Base-by-base conservation (phyloP, 1,140 invertebrate species). In the Zaprionus capensis region DNA sequence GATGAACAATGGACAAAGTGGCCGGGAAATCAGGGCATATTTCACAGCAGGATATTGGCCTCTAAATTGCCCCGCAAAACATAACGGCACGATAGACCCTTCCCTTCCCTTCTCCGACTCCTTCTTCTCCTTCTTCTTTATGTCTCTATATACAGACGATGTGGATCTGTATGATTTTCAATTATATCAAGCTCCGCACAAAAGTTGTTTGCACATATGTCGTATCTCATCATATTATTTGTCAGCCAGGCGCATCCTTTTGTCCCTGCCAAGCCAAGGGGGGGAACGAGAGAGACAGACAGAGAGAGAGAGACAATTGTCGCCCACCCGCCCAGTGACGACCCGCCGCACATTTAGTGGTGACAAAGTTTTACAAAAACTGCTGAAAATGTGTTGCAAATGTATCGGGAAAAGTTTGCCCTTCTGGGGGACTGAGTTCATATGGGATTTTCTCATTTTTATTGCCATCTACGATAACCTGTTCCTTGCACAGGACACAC, bases 161-260 rank as follows among this genome's bases (percentile, higher is more conserved):
- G 7, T 46, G 15, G 41, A 61, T 51, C 3, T 69, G 49, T 68
- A 92, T 82, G 77, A 84, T 82, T 92, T 91, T 92, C 91, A 92
- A 88, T 91, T 92, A 92, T 92, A 73, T 80, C 71, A 80, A 86
- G 86, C 82, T 87, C 71, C 81, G 78, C 86, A 82, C 69, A 71
- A 90, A 90, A 91, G 75, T 85, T 92, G 91, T 92, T 92, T 92
- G 87, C 91, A 92, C 91, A 92, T 92, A 92, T 92, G 91, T 92
- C 91, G 91, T 90, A 91, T 92, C 91, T 92, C 91, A 92, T 92
- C 91, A 90, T 86, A 92, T 91, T 86, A 92, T 92, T 92, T 91
- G 84, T 91, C 90, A 87, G 68, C 56, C 53, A 22, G 80, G 71
- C 86, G 71, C 80, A 91, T 91, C 87, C 86, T 87, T 91, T 85